These are phyloP conservation scores for Otolemur crassicaudatus DNA, from an alignment of 2,797 vertebrate genomes.

Conservation along the genomic window DNA sequence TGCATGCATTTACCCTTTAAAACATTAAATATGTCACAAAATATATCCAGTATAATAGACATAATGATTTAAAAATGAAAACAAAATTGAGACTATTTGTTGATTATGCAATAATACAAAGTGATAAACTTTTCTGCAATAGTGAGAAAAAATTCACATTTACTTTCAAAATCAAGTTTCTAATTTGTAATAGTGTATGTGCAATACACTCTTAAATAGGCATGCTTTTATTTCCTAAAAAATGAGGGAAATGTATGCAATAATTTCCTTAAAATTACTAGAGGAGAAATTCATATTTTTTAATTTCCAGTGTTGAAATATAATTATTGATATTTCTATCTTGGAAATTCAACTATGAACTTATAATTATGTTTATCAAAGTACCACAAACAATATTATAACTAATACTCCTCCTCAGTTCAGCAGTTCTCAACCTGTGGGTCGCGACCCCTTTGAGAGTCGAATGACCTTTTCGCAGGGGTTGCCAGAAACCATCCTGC, in stretches of 20 bases:
- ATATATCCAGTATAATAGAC: not conserved
- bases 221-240: not conserved
- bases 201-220: not conserved
- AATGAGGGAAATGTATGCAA: not conserved
- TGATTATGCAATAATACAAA: not conserved
- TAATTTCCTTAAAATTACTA: not conserved
- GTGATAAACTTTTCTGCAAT: not conserved
- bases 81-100: not conserved
- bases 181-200: not conserved
- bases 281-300: not conserved
- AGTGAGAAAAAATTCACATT: not conserved
- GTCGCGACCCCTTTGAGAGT: too few relatives aligned
- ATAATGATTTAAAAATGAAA: not conserved
- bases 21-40: not conserved
- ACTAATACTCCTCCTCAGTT: not conserved
- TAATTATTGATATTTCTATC: not conserved
- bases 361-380: not conserved
- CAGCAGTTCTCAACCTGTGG: too few relatives aligned
- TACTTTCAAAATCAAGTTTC: slow-evolving; percentile 2
- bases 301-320: not conserved
- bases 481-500: too few relatives aligned
- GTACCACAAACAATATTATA: not conserved
- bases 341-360: not conserved
- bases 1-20: not conserved
- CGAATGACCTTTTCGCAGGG: too few relatives aligned